These are phyloP conservation scores for Meleagris gallopavo DNA, from an alignment of 2,113 vertebrate species.

Conservation along the genomic window DNA sequence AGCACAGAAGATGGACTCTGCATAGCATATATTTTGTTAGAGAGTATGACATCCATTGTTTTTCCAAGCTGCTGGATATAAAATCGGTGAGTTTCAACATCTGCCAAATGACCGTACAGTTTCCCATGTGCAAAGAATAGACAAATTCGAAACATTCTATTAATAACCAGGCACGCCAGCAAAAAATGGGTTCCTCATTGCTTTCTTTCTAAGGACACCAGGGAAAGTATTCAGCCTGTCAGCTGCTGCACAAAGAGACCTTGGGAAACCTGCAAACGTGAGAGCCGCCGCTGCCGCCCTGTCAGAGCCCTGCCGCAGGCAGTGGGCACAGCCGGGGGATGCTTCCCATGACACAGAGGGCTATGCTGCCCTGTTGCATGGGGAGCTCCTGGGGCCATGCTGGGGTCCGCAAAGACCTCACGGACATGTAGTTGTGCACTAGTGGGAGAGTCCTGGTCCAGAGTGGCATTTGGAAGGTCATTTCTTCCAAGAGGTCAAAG, in stretches of 20 bases:
- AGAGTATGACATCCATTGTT: constrained; percentile 58
- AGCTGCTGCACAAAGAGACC: constrained; percentile 40
- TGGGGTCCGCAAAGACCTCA: accelerated
- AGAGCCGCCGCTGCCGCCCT: background rate
- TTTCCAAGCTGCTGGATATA: constrained; percentile 58
- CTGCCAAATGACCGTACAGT: constrained; percentile 58
- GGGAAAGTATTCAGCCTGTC: constrained; percentile 28
- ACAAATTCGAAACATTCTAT: constrained; percentile 64
- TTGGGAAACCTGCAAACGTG: constrained; percentile 37
- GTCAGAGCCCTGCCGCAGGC: background rate
- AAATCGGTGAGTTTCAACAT: constrained; percentile 63
- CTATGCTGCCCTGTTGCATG: background rate
- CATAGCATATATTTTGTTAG: constrained; percentile 51
- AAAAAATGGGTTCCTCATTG: constrained; percentile 42
- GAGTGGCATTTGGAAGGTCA: background rate
- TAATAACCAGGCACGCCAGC: constrained; percentile 47
- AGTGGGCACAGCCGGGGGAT: background rate
- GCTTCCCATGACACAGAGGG: background rate
- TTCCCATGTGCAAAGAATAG: constrained; percentile 67
- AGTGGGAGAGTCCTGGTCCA: background rate
- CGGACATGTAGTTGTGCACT: background rate
- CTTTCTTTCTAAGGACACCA: constrained; percentile 48
- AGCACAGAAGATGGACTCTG: constrained; percentile 37
- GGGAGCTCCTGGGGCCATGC: accelerated
- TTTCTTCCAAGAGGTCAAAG: background rate